phyloP scores from a whole-genome alignment of 1,140 invertebrate genomes.

The Drosophila truncata region DNA sequence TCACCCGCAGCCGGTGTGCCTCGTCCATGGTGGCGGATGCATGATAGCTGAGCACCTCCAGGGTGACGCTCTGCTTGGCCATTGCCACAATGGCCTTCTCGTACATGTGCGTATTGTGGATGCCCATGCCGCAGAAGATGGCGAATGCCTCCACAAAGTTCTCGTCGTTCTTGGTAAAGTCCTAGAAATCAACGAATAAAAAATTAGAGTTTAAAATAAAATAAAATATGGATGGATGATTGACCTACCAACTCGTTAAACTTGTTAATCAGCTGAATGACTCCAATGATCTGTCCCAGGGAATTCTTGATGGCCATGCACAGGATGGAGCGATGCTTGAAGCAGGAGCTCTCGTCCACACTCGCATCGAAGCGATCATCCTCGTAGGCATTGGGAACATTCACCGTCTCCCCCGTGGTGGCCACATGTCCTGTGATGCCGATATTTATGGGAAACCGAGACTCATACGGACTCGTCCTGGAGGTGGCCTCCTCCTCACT shows the following conservation, averaged over 20 bases:
- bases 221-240: too few relatives aligned
- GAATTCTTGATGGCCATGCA: conserved; percentile 98
- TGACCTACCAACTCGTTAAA: conserved; percentile 92
- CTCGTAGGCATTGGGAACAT: conserved; percentile 95
- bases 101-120: conserved; percentile 98
- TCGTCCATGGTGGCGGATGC: conserved; percentile 96
- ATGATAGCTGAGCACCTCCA: conserved; percentile 98
- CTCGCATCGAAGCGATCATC: conserved; percentile 96
- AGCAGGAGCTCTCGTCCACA: conserved; percentile 91
- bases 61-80: conserved; percentile 97
- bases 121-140: conserved; percentile 99
- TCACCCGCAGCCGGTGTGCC: conserved; percentile 91
- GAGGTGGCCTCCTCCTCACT: conserved; percentile 91
- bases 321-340: conserved; percentile 93
- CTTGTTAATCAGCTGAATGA: conserved; percentile 97
- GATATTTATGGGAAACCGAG: conserved; percentile 97
- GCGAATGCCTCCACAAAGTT: conserved; percentile 98
- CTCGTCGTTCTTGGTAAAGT: conserved; percentile 96
- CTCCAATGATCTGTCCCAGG: conserved; percentile 94
- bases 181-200: conserved; percentile 41
- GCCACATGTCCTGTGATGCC: conserved; percentile 98
- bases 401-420: conserved; percentile 97
- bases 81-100: conserved; percentile 96
- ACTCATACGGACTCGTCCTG: conserved; percentile 94
- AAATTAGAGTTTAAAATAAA: not conserved